These are phyloP conservation scores for Carlito syrichta DNA, from an alignment of 2,113 vertebrate genomes.

Conservation along the genomic window DNA sequence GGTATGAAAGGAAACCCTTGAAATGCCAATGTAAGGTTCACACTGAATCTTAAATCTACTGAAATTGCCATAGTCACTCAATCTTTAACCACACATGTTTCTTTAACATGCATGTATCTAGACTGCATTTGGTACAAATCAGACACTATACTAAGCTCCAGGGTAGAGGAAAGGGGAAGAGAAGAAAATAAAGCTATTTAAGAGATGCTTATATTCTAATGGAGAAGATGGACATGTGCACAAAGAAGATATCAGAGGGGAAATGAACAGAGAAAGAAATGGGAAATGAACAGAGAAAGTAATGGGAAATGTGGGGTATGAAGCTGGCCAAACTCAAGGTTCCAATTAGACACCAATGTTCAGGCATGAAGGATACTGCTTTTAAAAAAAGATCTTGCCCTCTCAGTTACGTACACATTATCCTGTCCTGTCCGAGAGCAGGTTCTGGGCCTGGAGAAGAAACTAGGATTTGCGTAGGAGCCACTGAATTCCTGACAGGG, in stretches of 20 bases:
- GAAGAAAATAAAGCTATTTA: not conserved
- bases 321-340: not conserved
- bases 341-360: not conserved
- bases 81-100: not conserved
- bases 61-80: not conserved
- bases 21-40: not conserved
- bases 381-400: not conserved
- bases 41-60: not conserved
- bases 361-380: not conserved
- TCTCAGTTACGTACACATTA: not conserved
- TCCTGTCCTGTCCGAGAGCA: not conserved
- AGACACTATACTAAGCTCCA: not conserved
- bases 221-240: not conserved
- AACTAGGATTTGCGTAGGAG: not conserved
- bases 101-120: not conserved
- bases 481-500: not conserved
- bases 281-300: not conserved
- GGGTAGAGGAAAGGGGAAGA: no score
- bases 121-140: not conserved
- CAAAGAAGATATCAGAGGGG: rapidly evolving
- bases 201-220: not conserved
- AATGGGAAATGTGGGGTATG: not conserved
- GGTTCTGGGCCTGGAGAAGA: not conserved
- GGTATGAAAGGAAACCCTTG: not conserved
- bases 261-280: not conserved